Conservation (phyloP, 1,140 invertebrate genomes). For the Chelonus insularis region DNA sequence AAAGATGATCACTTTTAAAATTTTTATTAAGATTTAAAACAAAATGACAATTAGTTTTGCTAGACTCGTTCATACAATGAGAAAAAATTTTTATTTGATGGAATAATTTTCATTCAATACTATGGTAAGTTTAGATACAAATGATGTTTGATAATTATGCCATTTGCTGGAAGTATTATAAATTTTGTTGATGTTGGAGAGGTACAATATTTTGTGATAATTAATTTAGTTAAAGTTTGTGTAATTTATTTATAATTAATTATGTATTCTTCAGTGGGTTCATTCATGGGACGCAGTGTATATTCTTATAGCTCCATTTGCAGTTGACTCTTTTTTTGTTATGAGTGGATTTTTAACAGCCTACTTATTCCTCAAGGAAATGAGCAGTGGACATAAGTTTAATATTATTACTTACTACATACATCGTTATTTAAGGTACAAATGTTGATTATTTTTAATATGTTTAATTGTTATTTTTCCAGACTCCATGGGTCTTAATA, state of each 20-base stretch:
- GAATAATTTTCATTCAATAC: too few species aligned
- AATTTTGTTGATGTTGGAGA: neutral
- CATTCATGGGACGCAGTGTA: conserved; percentile 34
- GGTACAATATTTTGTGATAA: neutral
- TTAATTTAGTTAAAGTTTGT: neutral
- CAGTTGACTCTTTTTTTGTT: conserved; percentile 64
- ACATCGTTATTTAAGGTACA: conserved; percentile 47
- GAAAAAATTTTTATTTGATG: too few species aligned
- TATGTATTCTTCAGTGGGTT: conserved; percentile 31
- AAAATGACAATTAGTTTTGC: too few species aligned
- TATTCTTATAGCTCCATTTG: conserved; percentile 46
- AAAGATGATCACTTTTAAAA: too few species aligned
- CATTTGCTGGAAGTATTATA: neutral
- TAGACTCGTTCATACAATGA: too few species aligned
- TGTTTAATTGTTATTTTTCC: too few species aligned
- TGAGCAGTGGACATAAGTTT: conserved; percentile 45
- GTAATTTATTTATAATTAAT: neutral
- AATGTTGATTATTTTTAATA: too few species aligned
- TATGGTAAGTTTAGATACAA: too few species aligned
- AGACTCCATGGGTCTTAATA: too few species aligned
- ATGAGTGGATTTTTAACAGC: conserved; percentile 65
- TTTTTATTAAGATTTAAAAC: too few species aligned
- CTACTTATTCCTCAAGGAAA: conserved; percentile 61
- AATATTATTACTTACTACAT: conserved; percentile 48
- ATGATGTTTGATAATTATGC: too few species aligned